Base-by-base conservation (phyloP, 2,113 vertebrate species). In the Cavia porcellus region DNA sequence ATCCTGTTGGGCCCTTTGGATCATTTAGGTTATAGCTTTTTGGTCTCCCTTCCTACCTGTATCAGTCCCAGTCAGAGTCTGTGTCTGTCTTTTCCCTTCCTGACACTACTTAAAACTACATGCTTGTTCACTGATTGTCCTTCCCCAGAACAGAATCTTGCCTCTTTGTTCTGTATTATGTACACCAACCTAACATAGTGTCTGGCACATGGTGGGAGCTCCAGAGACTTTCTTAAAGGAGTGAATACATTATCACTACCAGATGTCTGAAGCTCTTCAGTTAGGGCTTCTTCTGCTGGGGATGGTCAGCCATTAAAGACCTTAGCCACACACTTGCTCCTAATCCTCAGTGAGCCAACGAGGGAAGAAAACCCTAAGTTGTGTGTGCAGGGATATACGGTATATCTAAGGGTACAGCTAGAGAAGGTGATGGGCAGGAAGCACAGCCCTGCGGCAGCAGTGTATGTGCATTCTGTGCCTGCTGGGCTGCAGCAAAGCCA, bases 391-490 rank as follows among this genome's bases (percentile, higher is more conserved):
- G 24, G 14, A 28, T 68, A 9, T 32, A 0, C 19, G 66, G 13
- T 28, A 5, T 72, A 17, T 32, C 32, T 32, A 50, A 28, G 86
- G 80, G 45, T 9, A 13, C 28, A 84, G 86, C 86, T 61, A 86
- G 84, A 57, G 64, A 87, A 66, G 72, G 64, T 55, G 38, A 24
- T 57, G 82, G 94, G 86, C 92, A 90, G 90, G 68, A 92, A 96
- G 92, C 59, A n/a, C 2, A 22, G 55, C 50, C 12, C 0, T 70
- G 82, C 92, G 83, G 61, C 68, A 89, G 79, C 82, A 59, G 57
- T 68, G 92, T 92, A 14, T 45, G 80, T 90, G 87, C 90, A 64
- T 68, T 61, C 59, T 55, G 20, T 95, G 74, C 66, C 86, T 59
- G 55, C 88, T 38, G 47, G 25, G 61, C 79, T 94, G 61, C 83